Evolutionary conservation across 1,140 invertebrate species (phyloP).

Genomic region (Trissolcus basalis): DNA sequence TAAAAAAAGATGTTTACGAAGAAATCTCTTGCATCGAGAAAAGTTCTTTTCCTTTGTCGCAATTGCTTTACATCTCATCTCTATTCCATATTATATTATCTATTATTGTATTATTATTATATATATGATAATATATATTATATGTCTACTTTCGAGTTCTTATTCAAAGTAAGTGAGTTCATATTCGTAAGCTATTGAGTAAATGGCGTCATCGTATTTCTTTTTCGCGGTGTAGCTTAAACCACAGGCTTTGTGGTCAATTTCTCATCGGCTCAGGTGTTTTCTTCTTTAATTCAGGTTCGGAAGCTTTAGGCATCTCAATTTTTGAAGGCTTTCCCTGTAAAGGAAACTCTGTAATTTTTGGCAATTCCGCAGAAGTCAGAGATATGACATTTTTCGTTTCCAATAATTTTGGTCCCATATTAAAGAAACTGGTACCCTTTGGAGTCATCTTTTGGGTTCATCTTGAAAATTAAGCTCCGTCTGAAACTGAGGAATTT

Average conservation of each 20-base stretch:
- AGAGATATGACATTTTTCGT: neutral
- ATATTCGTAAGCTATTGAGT: constrained; percentile 65
- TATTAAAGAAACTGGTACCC: constrained; percentile 4
- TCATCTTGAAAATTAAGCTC: neutral
- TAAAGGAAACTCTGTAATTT: constrained; percentile 17
- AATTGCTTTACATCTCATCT: constrained; percentile 69
- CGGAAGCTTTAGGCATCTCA: constrained; percentile 45
- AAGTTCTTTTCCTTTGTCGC: constrained; percentile 64
- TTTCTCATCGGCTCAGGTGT: constrained; percentile 28
- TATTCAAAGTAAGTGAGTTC: constrained; percentile 75
- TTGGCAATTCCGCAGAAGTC: constrained; percentile 8
- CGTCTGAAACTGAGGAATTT: neutral
- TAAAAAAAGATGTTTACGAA: constrained; percentile 62
- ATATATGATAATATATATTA: no score
- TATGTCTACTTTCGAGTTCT: constrained; percentile 73
- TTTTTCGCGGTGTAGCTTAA: constrained; percentile 28
- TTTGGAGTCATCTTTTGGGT: constrained; percentile 17
- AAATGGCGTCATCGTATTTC: constrained; percentile 61
- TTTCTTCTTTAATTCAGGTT: constrained; percentile 12
- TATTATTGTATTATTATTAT: no score
- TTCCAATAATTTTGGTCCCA: constrained; percentile 47
- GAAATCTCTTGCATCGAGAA: constrained; percentile 63
- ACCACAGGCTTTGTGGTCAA: constrained; percentile 7
- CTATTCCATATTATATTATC: constrained; percentile 66
- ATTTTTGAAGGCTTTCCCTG: constrained; percentile 46